Evolutionary conservation across 2,888 invertebrate genomes (phyloP), one percentile per base, ranked within the genome.

Genomic region (Ashinkailepas kermadecensis): DNA sequence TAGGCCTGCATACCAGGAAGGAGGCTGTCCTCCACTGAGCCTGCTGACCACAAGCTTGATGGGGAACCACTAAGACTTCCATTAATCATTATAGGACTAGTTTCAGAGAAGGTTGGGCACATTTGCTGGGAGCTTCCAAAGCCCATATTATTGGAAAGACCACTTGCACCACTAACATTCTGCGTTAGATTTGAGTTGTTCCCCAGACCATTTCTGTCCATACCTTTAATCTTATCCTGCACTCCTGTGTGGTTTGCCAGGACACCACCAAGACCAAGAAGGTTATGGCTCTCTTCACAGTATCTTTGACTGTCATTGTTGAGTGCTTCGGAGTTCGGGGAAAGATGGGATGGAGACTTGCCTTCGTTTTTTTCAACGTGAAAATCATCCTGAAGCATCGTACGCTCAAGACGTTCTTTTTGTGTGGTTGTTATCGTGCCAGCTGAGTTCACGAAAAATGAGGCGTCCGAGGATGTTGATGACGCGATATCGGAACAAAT

Each of bases 1-100:
- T 23, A n/a, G 58, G 78, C 78, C 57, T 56, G 78, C 23, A 78
- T 58, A 7, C 78, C 78, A n/a, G 58, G 9, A 6, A 78, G 23
- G 15, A 23, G n/a, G 23, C 57, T 58, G 58, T 78, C 78, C 3
- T 78, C 78, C 13, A 78, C 78, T 18, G 78, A 78, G 23, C 78
- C n/a, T 3, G 78, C 58, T 21, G 78, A 58, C 78, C 78, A 78
- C 78, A 78, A 12, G 21, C 78, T 78, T 13, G 78, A 56, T 12
- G 78, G 78, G 23, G 78, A 78, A 4, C 78, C 78, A 58, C 78
- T 58, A 23, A 78, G n/a, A 23, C 78, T 78, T 23, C 78, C 78
- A 58, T 78, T 78, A n/a, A 58, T 58, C 78, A 78, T 58, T 18
- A 78, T 12, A 4, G 78, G 57, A 78, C 58, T 78, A 58, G 58